Percentiles rank a stretch among this genome's conserved stretches.
phyloP scores from a whole-genome alignment of 2,113 vertebrate species.

The Gallinago undulata region DNA sequence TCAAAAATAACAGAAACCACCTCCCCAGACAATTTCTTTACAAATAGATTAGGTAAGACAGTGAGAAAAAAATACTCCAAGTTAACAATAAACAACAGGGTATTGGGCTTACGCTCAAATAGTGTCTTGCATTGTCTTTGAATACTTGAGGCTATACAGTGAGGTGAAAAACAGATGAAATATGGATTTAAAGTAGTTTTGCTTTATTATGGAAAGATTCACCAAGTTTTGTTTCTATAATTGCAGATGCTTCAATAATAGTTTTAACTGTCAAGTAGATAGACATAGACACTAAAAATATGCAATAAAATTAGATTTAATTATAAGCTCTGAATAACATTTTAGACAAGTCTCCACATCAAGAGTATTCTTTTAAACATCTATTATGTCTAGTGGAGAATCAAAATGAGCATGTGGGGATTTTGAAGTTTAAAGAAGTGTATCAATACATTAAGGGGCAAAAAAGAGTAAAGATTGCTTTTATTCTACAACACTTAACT shows the following conservation, averaged over 20 bases:
- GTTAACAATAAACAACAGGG: background rate
- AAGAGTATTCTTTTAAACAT: background rate
- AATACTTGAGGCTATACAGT: background rate
- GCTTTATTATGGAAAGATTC: background rate
- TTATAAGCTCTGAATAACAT: background rate
- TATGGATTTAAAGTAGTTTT: background rate
- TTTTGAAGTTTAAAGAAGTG: conserved; percentile 29
- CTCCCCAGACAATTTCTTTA: background rate
- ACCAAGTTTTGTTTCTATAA: background rate
- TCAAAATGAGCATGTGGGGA: background rate
- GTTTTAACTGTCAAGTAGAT: background rate
- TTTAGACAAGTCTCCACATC: background rate
- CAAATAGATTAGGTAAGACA: background rate
- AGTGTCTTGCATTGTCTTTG: background rate
- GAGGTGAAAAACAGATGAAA: background rate
- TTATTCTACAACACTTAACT: background rate
- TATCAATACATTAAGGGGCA: background rate
- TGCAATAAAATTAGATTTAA: background rate
- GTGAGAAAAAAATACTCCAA: background rate
- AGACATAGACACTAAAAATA: background rate
- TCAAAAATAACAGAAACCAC: background rate
- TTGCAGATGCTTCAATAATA: background rate
- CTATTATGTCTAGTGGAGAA: background rate
- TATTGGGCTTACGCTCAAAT: background rate
- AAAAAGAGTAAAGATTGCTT: background rate